These are phyloP conservation scores for Cherax destructor DNA, from an alignment of 1,140 invertebrate species.

Conservation along the genomic window DNA sequence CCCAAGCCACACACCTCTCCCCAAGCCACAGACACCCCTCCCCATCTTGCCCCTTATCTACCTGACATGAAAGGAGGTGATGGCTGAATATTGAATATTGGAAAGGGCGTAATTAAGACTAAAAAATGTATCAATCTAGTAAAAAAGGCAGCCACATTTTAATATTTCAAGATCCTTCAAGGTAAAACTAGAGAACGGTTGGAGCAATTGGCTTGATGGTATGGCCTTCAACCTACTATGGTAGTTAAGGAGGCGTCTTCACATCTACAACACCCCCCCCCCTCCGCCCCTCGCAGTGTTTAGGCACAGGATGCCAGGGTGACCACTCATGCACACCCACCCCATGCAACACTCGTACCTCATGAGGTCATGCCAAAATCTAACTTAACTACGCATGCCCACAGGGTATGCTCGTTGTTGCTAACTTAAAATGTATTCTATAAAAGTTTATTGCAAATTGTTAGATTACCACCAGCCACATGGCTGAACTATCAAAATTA, in stretches of 20 bases:
- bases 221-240: neutral
- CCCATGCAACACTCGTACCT: neutral
- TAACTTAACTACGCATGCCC: neutral
- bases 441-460: too few relatives aligned
- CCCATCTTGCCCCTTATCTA: neutral
- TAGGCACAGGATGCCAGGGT: neutral
- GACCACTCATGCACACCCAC: neutral
- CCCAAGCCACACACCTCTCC: neutral
- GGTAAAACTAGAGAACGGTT: neutral
- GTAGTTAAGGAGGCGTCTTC: neutral
- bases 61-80: neutral
- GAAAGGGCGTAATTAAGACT: neutral
- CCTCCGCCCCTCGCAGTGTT: too few relatives aligned
- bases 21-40: too few relatives aligned
- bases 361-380: neutral
- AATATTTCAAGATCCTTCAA: too few relatives aligned
- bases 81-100: neutral
- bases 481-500: too few relatives aligned
- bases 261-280: neutral
- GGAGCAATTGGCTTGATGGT: neutral
- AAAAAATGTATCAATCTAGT: neutral
- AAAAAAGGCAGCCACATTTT: too few relatives aligned
- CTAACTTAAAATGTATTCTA: too few relatives aligned
- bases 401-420: too few relatives aligned
- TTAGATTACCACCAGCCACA: too few relatives aligned